Percentiles rank a stretch among this genome's conserved stretches.
Conservation (phyloP, 92 coral and sea anemone species). For the Porites rus region DNA sequence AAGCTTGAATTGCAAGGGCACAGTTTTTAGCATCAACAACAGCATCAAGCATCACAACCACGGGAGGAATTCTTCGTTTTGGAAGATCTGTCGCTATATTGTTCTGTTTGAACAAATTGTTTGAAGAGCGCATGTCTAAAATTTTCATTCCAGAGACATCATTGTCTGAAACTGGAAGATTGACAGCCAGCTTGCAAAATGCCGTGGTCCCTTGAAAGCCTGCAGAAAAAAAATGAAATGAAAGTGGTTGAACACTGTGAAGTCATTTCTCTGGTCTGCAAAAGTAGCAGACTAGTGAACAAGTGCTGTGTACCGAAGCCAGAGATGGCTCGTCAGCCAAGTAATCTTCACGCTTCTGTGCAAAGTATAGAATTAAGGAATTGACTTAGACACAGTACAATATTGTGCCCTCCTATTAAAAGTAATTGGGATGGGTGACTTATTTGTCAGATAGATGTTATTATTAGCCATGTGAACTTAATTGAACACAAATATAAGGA, state of each 20-base stretch:
- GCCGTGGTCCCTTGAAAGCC: constrained; percentile 82
- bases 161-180: constrained; percentile 77
- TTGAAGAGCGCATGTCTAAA: constrained; percentile 56
- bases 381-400: no score
- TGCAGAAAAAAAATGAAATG: not conserved
- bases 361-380: no score
- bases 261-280: not conserved
- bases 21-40: constrained; percentile 68
- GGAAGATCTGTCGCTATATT: not conserved
- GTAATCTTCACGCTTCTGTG: no score
- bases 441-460: no score
- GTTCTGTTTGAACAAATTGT: not conserved
- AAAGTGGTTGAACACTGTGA: not conserved
- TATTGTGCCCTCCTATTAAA: no score
- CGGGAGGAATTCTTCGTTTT: constrained; percentile 44
- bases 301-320: no score
- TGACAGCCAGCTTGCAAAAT: constrained; percentile 80
- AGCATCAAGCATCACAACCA: constrained; percentile 74
- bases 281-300: no score
- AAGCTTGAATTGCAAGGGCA: constrained; percentile 78
- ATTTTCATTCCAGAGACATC: constrained; percentile 78
- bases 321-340: no score
- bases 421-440: no score
- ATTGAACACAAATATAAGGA: no score
- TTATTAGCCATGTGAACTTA: no score